A percentile compares a stretch with the other conserved stretches of the same genome.
Evolutionary conservation across 2,113 vertebrate species (phyloP).

Genomic region (Clarias batrachus): DNA sequence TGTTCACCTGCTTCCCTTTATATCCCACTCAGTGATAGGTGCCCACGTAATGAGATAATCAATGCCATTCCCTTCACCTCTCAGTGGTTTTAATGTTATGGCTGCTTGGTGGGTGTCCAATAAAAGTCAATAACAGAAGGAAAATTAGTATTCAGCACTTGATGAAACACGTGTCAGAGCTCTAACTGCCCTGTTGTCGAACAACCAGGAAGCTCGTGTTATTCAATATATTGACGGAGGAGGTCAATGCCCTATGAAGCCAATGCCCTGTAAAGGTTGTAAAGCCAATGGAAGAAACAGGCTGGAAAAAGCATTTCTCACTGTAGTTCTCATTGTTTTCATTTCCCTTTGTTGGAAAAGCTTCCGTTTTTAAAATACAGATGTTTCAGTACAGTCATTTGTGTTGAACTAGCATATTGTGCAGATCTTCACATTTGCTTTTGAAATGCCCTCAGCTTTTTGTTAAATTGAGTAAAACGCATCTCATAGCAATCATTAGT

Average conservation of each 20-base stretch:
- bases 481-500: background rate
- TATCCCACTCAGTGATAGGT: too few relatives aligned
- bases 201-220: background rate
- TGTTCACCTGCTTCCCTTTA: too few relatives aligned
- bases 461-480: slow-evolving; percentile 6
- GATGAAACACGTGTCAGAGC: background rate
- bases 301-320: background rate
- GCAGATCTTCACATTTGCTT: background rate
- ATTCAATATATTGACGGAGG: background rate
- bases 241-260: background rate
- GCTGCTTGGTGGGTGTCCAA: too few relatives aligned
- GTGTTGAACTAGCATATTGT: background rate
- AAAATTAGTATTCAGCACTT: background rate
- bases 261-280: background rate
- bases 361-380: background rate
- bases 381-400: background rate
- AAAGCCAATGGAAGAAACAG: background rate
- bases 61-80: too few relatives aligned
- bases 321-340: background rate
- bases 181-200: background rate
- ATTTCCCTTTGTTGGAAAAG: background rate
- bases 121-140: background rate
- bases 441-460: background rate
- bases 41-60: too few relatives aligned
- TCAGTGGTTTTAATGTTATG: too few relatives aligned